phyloP scores from a whole-genome alignment of 2,797 vertebrate species.

The Takifugu rubripes region DNA sequence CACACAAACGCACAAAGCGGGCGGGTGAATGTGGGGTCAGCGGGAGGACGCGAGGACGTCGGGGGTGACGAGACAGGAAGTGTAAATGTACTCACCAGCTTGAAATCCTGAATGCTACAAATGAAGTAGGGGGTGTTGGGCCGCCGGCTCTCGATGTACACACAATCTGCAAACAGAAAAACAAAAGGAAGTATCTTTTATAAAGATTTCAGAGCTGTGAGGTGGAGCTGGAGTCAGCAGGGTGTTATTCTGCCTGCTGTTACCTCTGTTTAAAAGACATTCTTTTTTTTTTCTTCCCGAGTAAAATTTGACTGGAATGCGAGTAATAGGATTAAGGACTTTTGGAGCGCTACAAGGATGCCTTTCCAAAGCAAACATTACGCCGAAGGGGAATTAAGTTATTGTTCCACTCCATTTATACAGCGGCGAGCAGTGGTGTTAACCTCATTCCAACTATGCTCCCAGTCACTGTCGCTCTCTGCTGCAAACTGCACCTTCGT shows the following conservation, averaged over 20 bases:
- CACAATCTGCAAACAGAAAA: conserved; percentile 86
- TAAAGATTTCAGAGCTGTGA: conserved; percentile 48
- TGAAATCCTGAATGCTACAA: conserved; percentile 99
- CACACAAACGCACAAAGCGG: not conserved
- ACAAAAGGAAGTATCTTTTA: conserved; percentile 16
- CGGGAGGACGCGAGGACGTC: conserved; percentile 13
- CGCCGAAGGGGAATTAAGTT: conserved; percentile 71
- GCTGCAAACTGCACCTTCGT: conserved; percentile 1
- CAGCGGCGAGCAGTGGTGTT: conserved; percentile 63
- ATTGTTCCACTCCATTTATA: conserved; percentile 77
- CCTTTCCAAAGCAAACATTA: conserved; percentile 80
- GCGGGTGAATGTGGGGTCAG: conserved; percentile 16
- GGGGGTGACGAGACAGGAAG: conserved; percentile 18
- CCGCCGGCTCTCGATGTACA: conserved; percentile 97
- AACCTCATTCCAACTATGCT: conserved; percentile 32
- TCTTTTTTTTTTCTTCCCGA: conserved; percentile 64
- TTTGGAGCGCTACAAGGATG: conserved; percentile 73
- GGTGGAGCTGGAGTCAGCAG: conserved; percentile 48
- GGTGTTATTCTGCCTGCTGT: conserved; percentile 57
- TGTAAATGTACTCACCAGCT: conserved; percentile 88
- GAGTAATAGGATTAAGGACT: conserved; percentile 81
- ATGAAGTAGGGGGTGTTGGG: conserved; percentile 99
- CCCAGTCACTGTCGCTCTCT: conserved; percentile 23
- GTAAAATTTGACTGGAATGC: conserved; percentile 79
- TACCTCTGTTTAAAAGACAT: conserved; percentile 67